Evolutionary conservation across 1,140 invertebrate species (phyloP), one percentile per base, ranked within the genome.

Genomic region (Homarus americanus): DNA sequence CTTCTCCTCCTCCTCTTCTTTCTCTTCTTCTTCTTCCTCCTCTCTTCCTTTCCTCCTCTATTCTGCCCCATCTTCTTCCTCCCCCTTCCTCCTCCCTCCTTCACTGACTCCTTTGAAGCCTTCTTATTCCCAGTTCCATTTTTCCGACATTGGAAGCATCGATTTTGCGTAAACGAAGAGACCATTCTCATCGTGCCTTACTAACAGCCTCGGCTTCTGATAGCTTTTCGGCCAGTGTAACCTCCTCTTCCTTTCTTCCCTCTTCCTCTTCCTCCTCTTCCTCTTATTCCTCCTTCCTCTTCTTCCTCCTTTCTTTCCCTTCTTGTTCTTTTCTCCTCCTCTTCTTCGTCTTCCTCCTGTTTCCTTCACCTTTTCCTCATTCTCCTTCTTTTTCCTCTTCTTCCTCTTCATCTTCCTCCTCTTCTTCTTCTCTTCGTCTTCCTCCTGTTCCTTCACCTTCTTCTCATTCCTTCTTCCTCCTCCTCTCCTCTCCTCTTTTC

Each of bases 341-440:
- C 32, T 82, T 82, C 80, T 49, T 15, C 2, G 9, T 49, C 44
- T 38, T 76, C 63, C 44, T 82, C 63, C 80, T 34, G 80, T 32
- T 53, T 63, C 53, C 41, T n/a, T 17, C 15, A 7, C 3, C 53
- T 20, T 58, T 20, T 58, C 53, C 17, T 58, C 53, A 5, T 72
- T 34, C 32, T 9, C 66, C 32, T 72, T 36, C 34, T 76, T 32
- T 76, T 17, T 28, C 73, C 5, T 32, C 4, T 36, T 28, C 34
- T 17, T 36, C 15, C 7, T 34, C 34, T 32, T 20, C 44, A 12
- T 5, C 5, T 12, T 49, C 12, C 44, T 49, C 44, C 10, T 78
- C 75, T 17, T n/a, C 36, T 78, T 41, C 24, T 15, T 4, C 75
- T 40, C 5, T 5, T 7, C 44, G 12, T 49, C 44, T 49, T 49